Evolutionary conservation across 2,888 invertebrate species (phyloP), one percentile per base, ranked within the genome.

Genomic region (Napeogenes inachia): DNA sequence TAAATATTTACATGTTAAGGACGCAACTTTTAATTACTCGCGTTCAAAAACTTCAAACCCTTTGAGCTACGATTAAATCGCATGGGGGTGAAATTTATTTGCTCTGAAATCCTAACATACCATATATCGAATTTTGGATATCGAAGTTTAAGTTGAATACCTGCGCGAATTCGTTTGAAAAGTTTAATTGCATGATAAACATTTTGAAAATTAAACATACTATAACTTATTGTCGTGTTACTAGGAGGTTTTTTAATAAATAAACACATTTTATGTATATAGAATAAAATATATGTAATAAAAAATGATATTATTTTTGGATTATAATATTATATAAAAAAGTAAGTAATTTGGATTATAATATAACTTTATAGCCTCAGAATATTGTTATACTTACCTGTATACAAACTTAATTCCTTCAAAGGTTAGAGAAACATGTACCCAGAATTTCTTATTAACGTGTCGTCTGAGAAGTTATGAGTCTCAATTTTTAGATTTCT

Each of bases 11-110:
- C 73, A 74, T 72, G 59, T 59, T 62, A 72, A 73, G 74, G 73
- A 73, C 68, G 62, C 65, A 75, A 75, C 71, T 75, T 76, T 75
- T 74, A 76, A 76, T 76, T 74, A 70, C 72, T 68, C 67, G 64
- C 68, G 65, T 67, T 71, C 70, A 70, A 68, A 72, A 73, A 74
- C 71, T 72, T 70, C 57, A 67, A 50, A 65, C 66, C 74, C 69
- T 72, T 70, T 70, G 72, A 72, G 66, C 60, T 62, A 60, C 72
- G 69, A 74, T 74, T 74, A 73, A 74, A 73, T 74, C 73, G 71
- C 71, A 70, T 68, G 66, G 68, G 62, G 69, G 64, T 62, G 64
- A 72, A 70, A 73, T 73, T 71, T 69, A 67, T 70, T 70, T 68
- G 60, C 63, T 33, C 63, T 63, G 60, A 69, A 66, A 63, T 63